phyloP scores from a whole-genome alignment of 2,888 invertebrate species.

The Allolobophora icterica region DNA sequence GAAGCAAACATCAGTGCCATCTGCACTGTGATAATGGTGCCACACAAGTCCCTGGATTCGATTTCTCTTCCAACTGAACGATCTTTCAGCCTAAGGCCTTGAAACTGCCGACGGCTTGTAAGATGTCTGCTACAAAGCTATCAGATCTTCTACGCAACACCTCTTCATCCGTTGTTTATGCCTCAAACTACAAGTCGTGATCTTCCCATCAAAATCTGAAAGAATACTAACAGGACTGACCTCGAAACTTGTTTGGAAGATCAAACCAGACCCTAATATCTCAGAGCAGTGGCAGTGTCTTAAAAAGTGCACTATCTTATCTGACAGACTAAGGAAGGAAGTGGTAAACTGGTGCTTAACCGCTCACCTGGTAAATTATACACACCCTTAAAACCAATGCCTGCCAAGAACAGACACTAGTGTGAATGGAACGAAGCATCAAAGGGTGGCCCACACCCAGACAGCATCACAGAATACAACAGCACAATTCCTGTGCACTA shows the following conservation, averaged over 20 bases:
- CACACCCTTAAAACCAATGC: neutral
- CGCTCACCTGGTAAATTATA: neutral
- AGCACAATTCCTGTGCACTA: neutral
- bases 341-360: constrained; percentile 8
- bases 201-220: neutral
- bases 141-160: neutral
- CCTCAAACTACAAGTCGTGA: neutral
- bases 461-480: neutral
- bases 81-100: neutral
- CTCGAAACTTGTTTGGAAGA: neutral
- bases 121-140: neutral
- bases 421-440: neutral
- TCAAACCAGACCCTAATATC: neutral
- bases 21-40: neutral
- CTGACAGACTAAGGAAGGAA: neutral
- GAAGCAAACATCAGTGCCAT: neutral
- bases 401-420: neutral
- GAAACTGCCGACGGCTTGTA: neutral
- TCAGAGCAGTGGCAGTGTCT: neutral
- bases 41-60: neutral
- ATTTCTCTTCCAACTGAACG: neutral
- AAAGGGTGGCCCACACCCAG: constrained; percentile 2
- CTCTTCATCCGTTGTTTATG: neutral
- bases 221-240: neutral
- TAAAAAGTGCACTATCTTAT: neutral